phyloP scores from a whole-genome alignment of 2,888 invertebrate species.

The Zhengitettix transpicula region DNA sequence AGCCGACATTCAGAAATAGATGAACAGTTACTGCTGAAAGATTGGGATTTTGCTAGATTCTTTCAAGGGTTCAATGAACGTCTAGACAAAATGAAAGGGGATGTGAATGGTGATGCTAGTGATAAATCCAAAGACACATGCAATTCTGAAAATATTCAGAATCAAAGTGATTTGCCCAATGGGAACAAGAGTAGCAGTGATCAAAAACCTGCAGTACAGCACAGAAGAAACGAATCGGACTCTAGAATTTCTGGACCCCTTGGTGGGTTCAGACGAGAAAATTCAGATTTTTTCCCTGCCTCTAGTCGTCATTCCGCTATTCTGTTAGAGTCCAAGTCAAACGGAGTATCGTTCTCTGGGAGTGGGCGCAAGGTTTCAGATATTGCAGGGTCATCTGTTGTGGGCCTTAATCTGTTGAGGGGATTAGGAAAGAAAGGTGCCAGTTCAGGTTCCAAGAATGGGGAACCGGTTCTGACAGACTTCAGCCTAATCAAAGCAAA shows the following conservation, averaged over 20 bases:
- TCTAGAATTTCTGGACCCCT: slow-evolving; percentile 50
- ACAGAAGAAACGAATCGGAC: slow-evolving; percentile 59
- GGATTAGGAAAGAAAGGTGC: slow-evolving; percentile 26
- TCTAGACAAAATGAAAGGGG: slow-evolving; percentile 29
- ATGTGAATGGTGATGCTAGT: slow-evolving; percentile 15
- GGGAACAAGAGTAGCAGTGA: background rate
- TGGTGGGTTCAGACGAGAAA: slow-evolving; percentile 56
- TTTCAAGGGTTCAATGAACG: slow-evolving; percentile 39
- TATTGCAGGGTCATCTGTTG: slow-evolving; percentile 10
- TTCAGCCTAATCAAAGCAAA: slow-evolving; percentile 41
- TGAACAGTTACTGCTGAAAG: slow-evolving; percentile 64
- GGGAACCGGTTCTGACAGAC: slow-evolving; percentile 55
- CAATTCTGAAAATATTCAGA: slow-evolving; percentile 1
- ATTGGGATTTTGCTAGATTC: slow-evolving; percentile 77
- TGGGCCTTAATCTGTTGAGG: slow-evolving; percentile 2
- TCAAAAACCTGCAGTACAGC: slow-evolving; percentile 20
- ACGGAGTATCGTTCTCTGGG: background rate
- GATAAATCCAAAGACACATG: slow-evolving; percentile 2
- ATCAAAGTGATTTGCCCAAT: background rate
- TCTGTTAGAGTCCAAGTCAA: slow-evolving; percentile 37
- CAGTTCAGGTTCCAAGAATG: slow-evolving; percentile 18
- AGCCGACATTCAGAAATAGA: slow-evolving; percentile 41
- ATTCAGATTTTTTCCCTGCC: slow-evolving; percentile 67
- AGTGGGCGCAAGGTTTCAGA: slow-evolving; percentile 18
- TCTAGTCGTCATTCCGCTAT: slow-evolving; percentile 59